Conservation (phyloP, 2,888 invertebrate genomes). For the Sinohyriopsis cumingii region DNA sequence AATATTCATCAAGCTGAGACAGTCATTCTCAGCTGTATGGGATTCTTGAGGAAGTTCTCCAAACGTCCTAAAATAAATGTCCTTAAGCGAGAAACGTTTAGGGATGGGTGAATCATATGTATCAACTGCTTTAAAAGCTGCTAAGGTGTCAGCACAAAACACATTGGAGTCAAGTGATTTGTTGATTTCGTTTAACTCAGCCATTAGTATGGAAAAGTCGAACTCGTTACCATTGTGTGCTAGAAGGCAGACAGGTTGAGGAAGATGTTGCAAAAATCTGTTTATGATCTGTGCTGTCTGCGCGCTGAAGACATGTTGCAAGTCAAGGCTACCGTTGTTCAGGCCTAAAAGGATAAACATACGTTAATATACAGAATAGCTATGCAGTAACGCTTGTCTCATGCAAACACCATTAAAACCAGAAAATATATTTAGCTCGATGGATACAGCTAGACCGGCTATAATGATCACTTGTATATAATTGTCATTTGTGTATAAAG, state of each 20-base stretch:
- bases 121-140: slow-evolving; percentile 74
- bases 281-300: slow-evolving; percentile 77
- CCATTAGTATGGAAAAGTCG: slow-evolving; percentile 84
- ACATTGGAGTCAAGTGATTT: slow-evolving; percentile 76
- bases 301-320: slow-evolving; percentile 78
- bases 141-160: slow-evolving; percentile 82
- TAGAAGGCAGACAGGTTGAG: slow-evolving; percentile 83
- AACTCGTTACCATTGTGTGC: slow-evolving; percentile 86
- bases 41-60: slow-evolving; percentile 41
- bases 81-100: no score
- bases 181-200: slow-evolving; percentile 76
- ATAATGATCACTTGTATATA: no score
- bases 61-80: slow-evolving; percentile 48
- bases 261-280: slow-evolving; percentile 79
- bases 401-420: no score
- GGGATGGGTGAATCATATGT: slow-evolving; percentile 7
- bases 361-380: no score
- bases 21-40: slow-evolving; percentile 66
- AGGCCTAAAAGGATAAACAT: slow-evolving; percentile 71
- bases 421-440: no score
- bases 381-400: no score
- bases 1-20: slow-evolving; percentile 51
- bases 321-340: slow-evolving; percentile 79
- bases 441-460: no score
- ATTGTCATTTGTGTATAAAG: no score